Evolutionary conservation across 37 sponge, comb jelly and placozoan species (phyloP).

Genomic region (Beroe ovata): DNA sequence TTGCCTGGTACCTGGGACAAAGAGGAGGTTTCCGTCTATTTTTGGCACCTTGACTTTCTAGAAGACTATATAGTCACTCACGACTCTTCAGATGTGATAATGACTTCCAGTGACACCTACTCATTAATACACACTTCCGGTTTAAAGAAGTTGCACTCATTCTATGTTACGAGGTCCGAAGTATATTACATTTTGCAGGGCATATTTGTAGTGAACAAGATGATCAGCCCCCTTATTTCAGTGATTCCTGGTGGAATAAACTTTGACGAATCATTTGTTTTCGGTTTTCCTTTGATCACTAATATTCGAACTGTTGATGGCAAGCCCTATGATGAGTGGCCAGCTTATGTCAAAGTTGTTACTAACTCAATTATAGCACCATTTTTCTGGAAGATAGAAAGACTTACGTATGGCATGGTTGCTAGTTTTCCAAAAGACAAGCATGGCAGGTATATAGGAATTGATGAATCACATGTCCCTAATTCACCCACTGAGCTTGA

Average conservation of each 20-base stretch:
- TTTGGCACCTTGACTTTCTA: background rate
- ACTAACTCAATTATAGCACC: slow-evolving; percentile 40
- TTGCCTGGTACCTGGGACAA: too few species aligned
- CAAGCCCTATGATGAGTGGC: slow-evolving; percentile 27
- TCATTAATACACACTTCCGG: background rate
- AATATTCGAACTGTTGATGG: slow-evolving; percentile 30
- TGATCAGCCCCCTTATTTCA: slow-evolving; percentile 11
- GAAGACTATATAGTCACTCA: background rate
- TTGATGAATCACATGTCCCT: background rate
- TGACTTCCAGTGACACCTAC: slow-evolving; percentile 25
- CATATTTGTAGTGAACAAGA: background rate
- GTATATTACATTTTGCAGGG: slow-evolving; percentile 44
- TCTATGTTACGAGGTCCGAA: background rate
- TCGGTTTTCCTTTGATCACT: slow-evolving; percentile 14
- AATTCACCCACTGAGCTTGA: slow-evolving; percentile 19
- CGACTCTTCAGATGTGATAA: slow-evolving; percentile 2
- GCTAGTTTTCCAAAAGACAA: slow-evolving; percentile 28
- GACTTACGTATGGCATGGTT: background rate
- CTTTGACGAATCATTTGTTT: background rate
- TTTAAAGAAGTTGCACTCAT: background rate
- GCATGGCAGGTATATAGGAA: background rate
- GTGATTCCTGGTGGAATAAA: slow-evolving; percentile 4
- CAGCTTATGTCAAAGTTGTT: background rate
- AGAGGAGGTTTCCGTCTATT: background rate
- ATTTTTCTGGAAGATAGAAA: slow-evolving; percentile 27